Evolutionary conservation across 2,888 invertebrate genomes (phyloP), one percentile per base, ranked within the genome.

Genomic region (Tenthredo distinguenda): DNA sequence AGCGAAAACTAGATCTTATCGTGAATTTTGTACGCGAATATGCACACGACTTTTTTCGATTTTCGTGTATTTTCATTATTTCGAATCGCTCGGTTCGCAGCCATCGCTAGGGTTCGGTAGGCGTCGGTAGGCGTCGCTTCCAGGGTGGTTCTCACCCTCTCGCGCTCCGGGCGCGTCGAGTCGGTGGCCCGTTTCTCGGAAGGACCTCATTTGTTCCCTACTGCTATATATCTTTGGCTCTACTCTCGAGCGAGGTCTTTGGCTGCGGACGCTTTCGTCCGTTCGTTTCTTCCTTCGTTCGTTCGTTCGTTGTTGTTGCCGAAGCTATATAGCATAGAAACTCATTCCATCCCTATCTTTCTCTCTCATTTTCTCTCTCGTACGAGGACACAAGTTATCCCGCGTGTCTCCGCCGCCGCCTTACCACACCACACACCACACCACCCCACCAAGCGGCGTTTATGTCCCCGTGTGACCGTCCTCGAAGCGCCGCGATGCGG

Each of bases 111-210:
- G 37, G 37, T 21, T 34, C 40, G 43, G 37, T 43, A 83, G 68
- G 68, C 82, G 68, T 68, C 68, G 68, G 82, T n/a, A 34, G 68
- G 68, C 83, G 83, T 83, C 86, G 85, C 86, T 83, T 88, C 88
- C 90, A 87, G 92, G 92, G 92, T 92, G 91, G 90, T 92, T 93
- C 92, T 91, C 92, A 92, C 92, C 92, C 92, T 90, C 91, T 89
- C 88, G 86, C 86, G 85, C 85, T 87, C 88, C 68, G 88, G 89
- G 90, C 89, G 62, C 77, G 81, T 65, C 91, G 92, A 92, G 92
- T 93, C 93, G 93, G 93, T 93, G 93, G 93, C 92, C 93, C 91
- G 93, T 91, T 93, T 93, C 93, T 93, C 91, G 91, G 93, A 93
- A 93, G 93, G 93, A 93, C 90, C 93, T 93, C 93, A 92, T 93